phyloP scores from a whole-genome alignment of 2,888 invertebrate species.

The Onthophagus sagittarius region DNA sequence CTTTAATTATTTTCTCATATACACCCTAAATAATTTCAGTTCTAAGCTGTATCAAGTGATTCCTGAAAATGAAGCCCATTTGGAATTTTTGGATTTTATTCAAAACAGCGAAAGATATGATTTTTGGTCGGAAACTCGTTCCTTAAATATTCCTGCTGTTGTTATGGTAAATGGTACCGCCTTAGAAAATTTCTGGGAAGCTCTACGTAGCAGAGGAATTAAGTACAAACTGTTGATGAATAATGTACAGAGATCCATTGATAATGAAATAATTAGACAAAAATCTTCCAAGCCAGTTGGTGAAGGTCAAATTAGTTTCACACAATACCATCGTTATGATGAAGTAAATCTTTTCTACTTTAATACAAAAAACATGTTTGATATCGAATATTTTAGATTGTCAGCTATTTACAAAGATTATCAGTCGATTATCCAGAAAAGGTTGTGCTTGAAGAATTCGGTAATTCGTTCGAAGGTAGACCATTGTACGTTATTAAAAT shows the following conservation, averaged over 20 bases:
- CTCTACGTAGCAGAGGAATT: slow-evolving; percentile 31
- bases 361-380: background rate
- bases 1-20: background rate
- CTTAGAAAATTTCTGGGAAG: slow-evolving; percentile 40
- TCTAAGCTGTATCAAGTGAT: background rate
- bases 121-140: slow-evolving; percentile 44
- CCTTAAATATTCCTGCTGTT: slow-evolving; percentile 46
- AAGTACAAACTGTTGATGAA: slow-evolving; percentile 3
- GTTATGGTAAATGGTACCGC: slow-evolving; percentile 48
- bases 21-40: background rate
- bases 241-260: slow-evolving; percentile 32
- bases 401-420: slow-evolving; percentile 49
- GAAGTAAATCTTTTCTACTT: slow-evolving; percentile 13
- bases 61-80: background rate
- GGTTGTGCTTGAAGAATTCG: slow-evolving; percentile 52
- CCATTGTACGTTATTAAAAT: slow-evolving; percentile 57
- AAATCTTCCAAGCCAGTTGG: background rate
- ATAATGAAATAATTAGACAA: slow-evolving; percentile 39
- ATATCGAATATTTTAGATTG: slow-evolving; percentile 31
- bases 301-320: slow-evolving; percentile 40
- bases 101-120: slow-evolving; percentile 28
- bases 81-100: slow-evolving; percentile 1
- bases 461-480: slow-evolving; percentile 51
- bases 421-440: slow-evolving; percentile 41
- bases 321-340: slow-evolving; percentile 49